Evolutionary conservation across 1,140 invertebrate genomes (phyloP).

Genomic region (Zophobas morio): DNA sequence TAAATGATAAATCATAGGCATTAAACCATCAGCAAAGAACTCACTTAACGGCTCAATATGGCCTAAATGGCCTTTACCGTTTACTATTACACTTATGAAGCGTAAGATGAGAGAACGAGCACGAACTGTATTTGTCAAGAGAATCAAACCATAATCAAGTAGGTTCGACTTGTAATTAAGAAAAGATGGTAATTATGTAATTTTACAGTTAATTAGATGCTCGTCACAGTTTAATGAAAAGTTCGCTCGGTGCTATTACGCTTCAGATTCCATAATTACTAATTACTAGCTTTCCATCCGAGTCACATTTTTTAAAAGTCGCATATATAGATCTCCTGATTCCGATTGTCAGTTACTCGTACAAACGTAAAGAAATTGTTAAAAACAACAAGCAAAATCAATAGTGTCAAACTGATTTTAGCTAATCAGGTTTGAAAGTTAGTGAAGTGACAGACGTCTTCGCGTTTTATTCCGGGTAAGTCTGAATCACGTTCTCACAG

Average conservation of each 20-base stretch:
- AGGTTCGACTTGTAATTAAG: no score
- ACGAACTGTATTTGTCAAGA: conserved; percentile 4
- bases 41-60: conserved; percentile 31
- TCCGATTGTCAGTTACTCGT: no score
- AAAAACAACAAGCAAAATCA: neutral
- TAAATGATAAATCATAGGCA: conserved; percentile 5
- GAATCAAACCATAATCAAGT: conserved; percentile 4
- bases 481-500: no score
- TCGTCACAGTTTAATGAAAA: conserved; percentile 18
- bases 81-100: neutral
- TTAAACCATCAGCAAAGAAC: conserved; percentile 12
- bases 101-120: neutral
- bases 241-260: conserved; percentile 8
- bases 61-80: conserved; percentile 30
- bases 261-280: conserved; percentile 4
- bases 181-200: conserved; percentile 18
- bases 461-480: no score
- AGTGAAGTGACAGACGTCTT: no score
- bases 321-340: neutral
- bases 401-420: no score
- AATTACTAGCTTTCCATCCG: neutral
- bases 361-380: neutral
- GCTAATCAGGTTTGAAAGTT: no score
- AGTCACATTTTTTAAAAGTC: no score
- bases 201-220: conserved; percentile 21